Evolutionary conservation across 2,888 invertebrate genomes (phyloP), one percentile per base, ranked within the genome.

Genomic region (Phasia obesa): DNA sequence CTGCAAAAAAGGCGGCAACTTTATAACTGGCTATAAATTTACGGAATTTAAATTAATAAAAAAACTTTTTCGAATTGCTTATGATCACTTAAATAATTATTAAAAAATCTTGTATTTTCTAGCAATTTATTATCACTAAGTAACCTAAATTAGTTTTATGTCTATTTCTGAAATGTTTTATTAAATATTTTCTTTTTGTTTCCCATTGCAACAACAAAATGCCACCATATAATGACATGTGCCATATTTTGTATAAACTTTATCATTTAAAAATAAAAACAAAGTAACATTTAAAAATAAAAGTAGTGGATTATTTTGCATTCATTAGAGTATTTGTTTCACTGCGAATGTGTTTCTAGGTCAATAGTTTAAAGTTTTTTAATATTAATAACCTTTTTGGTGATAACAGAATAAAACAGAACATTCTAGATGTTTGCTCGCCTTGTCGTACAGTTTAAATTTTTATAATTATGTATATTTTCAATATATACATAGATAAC

Each of bases 291-390:
- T n/a, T n/a, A 35, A 15, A 17, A 3, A 65, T 27, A 80, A 51
- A 51, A 59, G n/a, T n/a, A n/a, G n/a, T 53, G 67, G 67, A 74
- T 74, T 65, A 73, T 73, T 31, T 31, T 76, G 76, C 76, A 76
- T 44, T 76, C 73, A 67, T 70, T 62, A 60, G 27, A 70, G 59
- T 59, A 38, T 38, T 57, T 69, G 27, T 13, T 69, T 75, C 31
- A 38, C 25, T 31, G 23, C 38, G 51, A 55, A 44, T 73, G 49
- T 67, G 53, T 82, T 73, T 73, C 47, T 74, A 53, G 82, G 82
- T 82, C 78, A 78, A 74, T 74, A 82, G 77, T 82, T 82, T 78
- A 82, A 78, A 78, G 77, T 64, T 70, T 78, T 75, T 73, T 65
- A 78, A 65, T 70, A 78, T 70, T 82, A 49, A 74, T 82, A 73